Percentiles rank a stretch among this genome's conserved stretches.
These are phyloP conservation scores for Pangasius mekongensis DNA, from an alignment of 2,797 vertebrate genomes.

Conservation along the genomic window DNA sequence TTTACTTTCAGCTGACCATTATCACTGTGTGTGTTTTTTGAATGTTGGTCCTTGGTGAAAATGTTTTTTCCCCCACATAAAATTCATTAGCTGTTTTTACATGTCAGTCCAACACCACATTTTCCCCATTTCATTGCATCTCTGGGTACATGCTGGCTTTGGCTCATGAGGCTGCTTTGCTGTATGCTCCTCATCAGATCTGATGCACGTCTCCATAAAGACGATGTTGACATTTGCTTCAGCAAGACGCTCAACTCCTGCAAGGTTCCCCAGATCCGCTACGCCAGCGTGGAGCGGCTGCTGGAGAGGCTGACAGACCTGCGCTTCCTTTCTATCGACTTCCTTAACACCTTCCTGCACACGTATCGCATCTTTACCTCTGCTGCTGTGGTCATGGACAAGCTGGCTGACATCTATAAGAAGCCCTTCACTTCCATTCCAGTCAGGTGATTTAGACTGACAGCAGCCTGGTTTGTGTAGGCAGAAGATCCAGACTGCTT, in stretches of 20 bases:
- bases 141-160: conserved; percentile 26
- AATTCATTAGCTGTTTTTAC: background rate
- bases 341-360: conserved; percentile 98
- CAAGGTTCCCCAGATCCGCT: conserved; percentile 98
- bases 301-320: conserved; percentile 95
- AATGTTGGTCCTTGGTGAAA: background rate
- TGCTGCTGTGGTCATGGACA: conserved; percentile 89
- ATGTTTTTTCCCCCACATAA: background rate
- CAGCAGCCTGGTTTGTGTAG: background rate
- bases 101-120: background rate
- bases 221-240: conserved; percentile 98
- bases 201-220: conserved; percentile 94
- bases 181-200: conserved; percentile 79
- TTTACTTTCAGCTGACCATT: background rate
- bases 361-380: conserved; percentile 97
- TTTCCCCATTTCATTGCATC: conserved; percentile 8
- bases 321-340: conserved; percentile 97
- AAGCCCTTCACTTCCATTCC: conserved; percentile 96
- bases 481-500: background rate
- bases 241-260: conserved; percentile 99
- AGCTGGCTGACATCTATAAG: conserved; percentile 94
- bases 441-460: conserved; percentile 78
- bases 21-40: background rate
- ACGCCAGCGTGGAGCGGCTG: conserved; percentile 92
- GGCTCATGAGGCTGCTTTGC: conserved; percentile 43